Evolutionary conservation across 2,888 invertebrate genomes (phyloP), one percentile per base, ranked within the genome.

Genomic region (Perithous albicinctus): DNA sequence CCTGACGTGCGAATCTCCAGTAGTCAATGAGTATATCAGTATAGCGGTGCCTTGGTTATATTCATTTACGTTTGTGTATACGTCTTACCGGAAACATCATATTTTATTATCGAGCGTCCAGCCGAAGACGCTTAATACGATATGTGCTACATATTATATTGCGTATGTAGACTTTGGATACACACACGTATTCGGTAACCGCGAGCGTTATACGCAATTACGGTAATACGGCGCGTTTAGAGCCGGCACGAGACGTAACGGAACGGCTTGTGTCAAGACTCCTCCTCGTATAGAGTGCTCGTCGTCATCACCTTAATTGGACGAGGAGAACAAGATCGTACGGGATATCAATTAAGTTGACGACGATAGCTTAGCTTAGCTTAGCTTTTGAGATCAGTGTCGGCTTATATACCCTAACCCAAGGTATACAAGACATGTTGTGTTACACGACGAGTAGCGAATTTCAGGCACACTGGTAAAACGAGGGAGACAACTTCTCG

Each of bases 231-330:
- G 35, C 41, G 76, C 66, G 66, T 76, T 80, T 80, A 72, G 72
- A 72, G 46, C 2, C 73, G 38, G 51, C 72, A 67, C 38, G 43
- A 72, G 35, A 67, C 59, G 64, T 69, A 74, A 74, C 69, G 48
- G 32, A 74, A 43, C 69, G 63, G 2, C 51, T 63, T 41, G 43
- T 23, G 46, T 35, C 51, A 32, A 43, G 38, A n/a, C 56, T 78
- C 41, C 15, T 51, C 66, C 61, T 51, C 43, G 26, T 43, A 43
- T 18, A 26, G 29, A 59, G 61, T 29, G 29, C 12, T 26, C 63
- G 38, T 76, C 32, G 76, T 67, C 69, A 63, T 76, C 72, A 32
- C 72, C 67, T 80, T 80, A 80, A 80, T 80, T 80, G 80, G 73
- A 73, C 67, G 77, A 59, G 18, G 41, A 38, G 56, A 46, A 48